phyloP scores from a whole-genome alignment of 2,797 vertebrate genomes.

The Peromyscus nudipes region DNA sequence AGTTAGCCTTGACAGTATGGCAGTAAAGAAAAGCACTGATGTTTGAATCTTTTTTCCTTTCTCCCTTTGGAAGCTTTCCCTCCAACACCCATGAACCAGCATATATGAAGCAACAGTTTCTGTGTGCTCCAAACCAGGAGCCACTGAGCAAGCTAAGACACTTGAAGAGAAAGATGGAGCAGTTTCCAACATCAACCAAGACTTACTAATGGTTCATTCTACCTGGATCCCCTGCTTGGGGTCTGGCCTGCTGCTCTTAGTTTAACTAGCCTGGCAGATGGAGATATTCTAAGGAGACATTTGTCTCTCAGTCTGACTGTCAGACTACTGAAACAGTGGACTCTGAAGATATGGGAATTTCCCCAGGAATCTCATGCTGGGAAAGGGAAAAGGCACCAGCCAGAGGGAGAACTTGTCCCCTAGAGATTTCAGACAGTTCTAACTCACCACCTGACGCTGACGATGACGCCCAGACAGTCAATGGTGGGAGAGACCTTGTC shows the following conservation, averaged over 20 bases:
- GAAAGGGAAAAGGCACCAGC: background rate
- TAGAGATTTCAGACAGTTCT: background rate
- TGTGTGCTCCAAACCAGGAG: conserved; percentile 65
- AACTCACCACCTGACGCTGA: background rate
- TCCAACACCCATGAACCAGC: conserved; percentile 50
- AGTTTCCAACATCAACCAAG: conserved; percentile 43
- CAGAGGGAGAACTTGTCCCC: background rate
- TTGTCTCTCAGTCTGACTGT: too few relatives aligned
- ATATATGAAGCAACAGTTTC: conserved; percentile 63
- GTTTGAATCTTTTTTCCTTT: background rate
- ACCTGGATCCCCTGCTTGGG: conserved; percentile 53
- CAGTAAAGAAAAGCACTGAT: background rate
- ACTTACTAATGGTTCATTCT: conserved; percentile 60
- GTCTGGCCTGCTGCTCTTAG: conserved; percentile 45
- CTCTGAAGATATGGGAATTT: background rate
- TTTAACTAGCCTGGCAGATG: too few relatives aligned
- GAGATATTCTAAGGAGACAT: background rate
- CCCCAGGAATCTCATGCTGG: background rate
- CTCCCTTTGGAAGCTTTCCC: conserved; percentile 40
- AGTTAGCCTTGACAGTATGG: background rate
- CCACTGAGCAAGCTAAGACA: conserved; percentile 36
- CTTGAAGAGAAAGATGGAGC: conserved; percentile 25
- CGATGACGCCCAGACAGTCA: too few relatives aligned
- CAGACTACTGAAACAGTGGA: background rate
- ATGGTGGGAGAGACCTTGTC: background rate